phyloP scores from a whole-genome alignment of 2,113 vertebrate species.

The Tretioscincus oriximinensis region DNA sequence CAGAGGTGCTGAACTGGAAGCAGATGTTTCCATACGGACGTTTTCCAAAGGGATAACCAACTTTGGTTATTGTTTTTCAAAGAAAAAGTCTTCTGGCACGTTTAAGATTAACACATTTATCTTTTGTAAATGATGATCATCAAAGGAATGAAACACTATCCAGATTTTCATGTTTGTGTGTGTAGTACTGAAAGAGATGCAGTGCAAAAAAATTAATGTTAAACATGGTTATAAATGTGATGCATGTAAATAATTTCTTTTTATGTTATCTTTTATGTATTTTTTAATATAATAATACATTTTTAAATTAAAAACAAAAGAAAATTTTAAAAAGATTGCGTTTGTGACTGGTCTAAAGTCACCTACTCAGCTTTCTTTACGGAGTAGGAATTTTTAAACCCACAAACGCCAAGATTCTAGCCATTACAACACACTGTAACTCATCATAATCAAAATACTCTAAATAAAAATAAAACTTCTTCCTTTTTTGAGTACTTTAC shows the following conservation, averaged over 20 bases:
- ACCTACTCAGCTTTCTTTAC: too few relatives aligned
- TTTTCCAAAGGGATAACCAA: not conserved
- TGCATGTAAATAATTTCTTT: too few relatives aligned
- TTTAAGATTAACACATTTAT: not conserved
- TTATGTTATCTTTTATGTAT: too few relatives aligned
- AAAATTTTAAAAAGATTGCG: too few relatives aligned
- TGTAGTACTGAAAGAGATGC: too few relatives aligned
- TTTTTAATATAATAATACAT: too few relatives aligned
- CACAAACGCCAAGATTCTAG: too few relatives aligned
- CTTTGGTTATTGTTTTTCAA: not conserved
- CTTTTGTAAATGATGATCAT: not conserved
- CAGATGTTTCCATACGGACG: not conserved
- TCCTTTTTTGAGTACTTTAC: conserved; percentile 4
- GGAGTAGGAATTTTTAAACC: too few relatives aligned
- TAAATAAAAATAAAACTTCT: conserved; percentile 42
- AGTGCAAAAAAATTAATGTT: not conserved
- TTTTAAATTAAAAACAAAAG: too few relatives aligned
- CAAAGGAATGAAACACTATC: not conserved
- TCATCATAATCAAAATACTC: conserved; percentile 23
- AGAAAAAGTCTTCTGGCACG: not conserved
- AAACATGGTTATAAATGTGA: not conserved
- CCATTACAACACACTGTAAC: too few relatives aligned
- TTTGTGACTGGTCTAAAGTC: too few relatives aligned
- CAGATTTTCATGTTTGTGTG: not conserved
- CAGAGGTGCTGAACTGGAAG: not conserved